Evolutionary conservation across 2,797 vertebrate species (phyloP).

Genomic region (Emydoidea blandingii): DNA sequence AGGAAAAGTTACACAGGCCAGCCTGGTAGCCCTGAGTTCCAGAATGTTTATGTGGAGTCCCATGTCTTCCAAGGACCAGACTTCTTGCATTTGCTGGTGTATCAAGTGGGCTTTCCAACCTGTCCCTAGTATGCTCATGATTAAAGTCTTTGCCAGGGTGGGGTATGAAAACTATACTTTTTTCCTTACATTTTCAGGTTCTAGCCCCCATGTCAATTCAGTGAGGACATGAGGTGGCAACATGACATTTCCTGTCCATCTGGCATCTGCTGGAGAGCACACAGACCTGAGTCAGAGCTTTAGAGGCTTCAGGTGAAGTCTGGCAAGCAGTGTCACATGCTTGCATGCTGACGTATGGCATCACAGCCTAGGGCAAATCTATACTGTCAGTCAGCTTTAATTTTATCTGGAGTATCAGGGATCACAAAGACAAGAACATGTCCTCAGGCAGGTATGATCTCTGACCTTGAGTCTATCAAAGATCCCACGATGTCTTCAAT

Average conservation of each 20-base stretch:
- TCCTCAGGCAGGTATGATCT: neutral
- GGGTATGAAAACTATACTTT: neutral
- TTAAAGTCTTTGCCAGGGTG: too few relatives aligned
- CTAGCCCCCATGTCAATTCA: neutral
- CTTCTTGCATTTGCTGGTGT: too few relatives aligned
- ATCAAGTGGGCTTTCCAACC: too few relatives aligned
- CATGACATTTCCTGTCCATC: neutral
- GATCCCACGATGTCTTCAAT: neutral
- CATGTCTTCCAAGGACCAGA: too few relatives aligned
- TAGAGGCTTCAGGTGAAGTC: neutral
- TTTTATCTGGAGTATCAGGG: neutral
- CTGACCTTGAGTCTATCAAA: neutral
- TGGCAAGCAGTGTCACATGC: neutral
- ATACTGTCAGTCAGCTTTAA: neutral
- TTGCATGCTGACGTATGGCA: neutral
- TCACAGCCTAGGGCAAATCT: neutral
- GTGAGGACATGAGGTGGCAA: neutral
- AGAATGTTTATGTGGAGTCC: too few relatives aligned
- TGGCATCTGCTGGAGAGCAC: neutral
- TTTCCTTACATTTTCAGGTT: neutral
- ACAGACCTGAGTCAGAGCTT: neutral
- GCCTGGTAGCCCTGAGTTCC: too few relatives aligned
- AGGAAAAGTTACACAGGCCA: too few relatives aligned
- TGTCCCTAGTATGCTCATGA: too few relatives aligned
- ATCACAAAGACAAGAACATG: neutral